Evolutionary conservation across 2,888 invertebrate species (phyloP).

Genomic region (Germaria angustata): DNA sequence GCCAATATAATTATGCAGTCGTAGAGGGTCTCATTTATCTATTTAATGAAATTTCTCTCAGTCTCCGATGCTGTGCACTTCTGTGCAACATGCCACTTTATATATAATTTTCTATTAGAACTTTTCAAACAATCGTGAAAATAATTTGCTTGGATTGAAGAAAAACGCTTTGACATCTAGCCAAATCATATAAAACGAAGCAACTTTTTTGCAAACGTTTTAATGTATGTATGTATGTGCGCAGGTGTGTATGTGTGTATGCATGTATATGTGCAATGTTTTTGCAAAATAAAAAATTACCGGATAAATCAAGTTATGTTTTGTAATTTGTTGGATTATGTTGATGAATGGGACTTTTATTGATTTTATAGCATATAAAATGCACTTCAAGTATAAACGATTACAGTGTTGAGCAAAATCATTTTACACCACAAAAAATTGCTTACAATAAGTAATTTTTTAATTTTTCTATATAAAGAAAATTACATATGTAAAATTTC

Average conservation of each 20-base stretch:
- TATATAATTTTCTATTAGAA: constrained; percentile 4
- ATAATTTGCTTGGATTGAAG: constrained; percentile 46
- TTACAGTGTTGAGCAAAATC: not conserved
- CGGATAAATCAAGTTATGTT: constrained; percentile 79
- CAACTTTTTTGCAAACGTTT: not conserved
- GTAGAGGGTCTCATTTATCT: constrained; percentile 50
- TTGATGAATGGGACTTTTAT: constrained; percentile 74
- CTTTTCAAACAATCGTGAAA: constrained; percentile 20
- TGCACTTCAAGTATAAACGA: not conserved
- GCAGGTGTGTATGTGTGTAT: not conserved
- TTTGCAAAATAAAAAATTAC: constrained; percentile 72
- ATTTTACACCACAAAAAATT: too few species aligned
- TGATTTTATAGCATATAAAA: constrained; percentile 28
- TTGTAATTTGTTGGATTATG: constrained; percentile 77
- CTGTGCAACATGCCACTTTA: not conserved
- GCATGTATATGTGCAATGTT: not conserved
- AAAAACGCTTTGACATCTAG: constrained; percentile 45
- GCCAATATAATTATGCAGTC: constrained; percentile 51
- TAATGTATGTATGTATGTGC: not conserved
- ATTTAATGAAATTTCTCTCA: constrained; percentile 27
- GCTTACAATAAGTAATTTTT: too few species aligned
- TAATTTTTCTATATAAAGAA: too few species aligned
- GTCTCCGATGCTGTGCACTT: not conserved
- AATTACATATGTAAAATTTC: too few species aligned
- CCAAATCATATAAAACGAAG: constrained; percentile 5